These are phyloP conservation scores for Tortricodes alternella DNA, from an alignment of 2,888 invertebrate species.

Conservation along the genomic window DNA sequence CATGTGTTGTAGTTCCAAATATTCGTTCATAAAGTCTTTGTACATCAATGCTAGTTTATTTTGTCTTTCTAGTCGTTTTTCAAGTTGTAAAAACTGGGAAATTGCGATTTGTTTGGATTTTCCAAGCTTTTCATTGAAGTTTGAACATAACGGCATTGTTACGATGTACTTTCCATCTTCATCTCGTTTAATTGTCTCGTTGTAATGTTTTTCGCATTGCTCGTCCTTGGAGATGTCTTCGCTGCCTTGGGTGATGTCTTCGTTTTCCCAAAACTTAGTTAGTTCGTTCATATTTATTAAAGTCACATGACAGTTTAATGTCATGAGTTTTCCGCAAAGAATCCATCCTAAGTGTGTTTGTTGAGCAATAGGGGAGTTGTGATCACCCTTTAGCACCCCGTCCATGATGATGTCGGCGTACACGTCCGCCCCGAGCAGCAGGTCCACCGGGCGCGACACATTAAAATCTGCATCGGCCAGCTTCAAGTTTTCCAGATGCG, in stretches of 20 bases:
- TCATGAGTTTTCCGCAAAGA: conserved; percentile 18
- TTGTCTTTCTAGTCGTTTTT: conserved; percentile 1
- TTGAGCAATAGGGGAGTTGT: conserved; percentile 25
- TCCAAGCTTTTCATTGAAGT: conserved; percentile 27
- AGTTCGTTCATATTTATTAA: conserved; percentile 29
- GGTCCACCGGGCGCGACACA: conserved; percentile 12
- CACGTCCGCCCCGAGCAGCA: conserved; percentile 9
- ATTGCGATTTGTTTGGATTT: conserved; percentile 21
- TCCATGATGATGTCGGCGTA: conserved; percentile 13
- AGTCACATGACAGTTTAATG: conserved; percentile 31
- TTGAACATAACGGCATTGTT: conserved; percentile 25
- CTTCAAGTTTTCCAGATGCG: conserved; percentile 21
- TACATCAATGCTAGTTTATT: conserved; percentile 13
- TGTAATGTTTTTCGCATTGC: conserved; percentile 29
- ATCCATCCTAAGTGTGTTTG: conserved; percentile 31
- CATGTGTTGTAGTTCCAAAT: not conserved
- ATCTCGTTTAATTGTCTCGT: conserved; percentile 10
- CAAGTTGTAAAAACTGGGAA: conserved; percentile 24
- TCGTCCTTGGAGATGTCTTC: conserved; percentile 7
- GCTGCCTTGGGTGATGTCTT: conserved; percentile 13
- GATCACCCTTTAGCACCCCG: conserved; percentile 18
- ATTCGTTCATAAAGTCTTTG: conserved; percentile 30
- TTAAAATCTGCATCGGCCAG: conserved; percentile 27
- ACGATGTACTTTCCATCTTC: conserved; percentile 32
- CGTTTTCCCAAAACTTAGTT: conserved; percentile 30